These are phyloP conservation scores for Hypanus sabinus DNA, from an alignment of 2,113 vertebrate species.

Conservation along the genomic window DNA sequence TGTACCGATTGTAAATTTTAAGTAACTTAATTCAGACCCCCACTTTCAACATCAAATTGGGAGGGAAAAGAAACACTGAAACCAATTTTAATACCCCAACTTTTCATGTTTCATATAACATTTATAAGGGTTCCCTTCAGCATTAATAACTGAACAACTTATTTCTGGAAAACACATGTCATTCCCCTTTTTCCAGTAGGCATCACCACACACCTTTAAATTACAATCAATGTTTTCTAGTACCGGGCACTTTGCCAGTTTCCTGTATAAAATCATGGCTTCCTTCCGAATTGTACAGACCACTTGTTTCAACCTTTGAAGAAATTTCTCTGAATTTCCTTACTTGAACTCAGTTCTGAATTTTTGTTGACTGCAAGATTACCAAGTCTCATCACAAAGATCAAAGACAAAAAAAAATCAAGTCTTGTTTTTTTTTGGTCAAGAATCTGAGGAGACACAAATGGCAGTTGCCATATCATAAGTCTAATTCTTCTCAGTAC, in stretches of 20 bases:
- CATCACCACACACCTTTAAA: not conserved
- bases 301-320: not conserved
- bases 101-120: not conserved
- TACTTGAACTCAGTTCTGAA: not conserved
- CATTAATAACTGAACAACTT: not conserved
- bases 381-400: not conserved
- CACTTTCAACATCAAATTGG: not conserved
- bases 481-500: not conserved
- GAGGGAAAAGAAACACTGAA: not conserved
- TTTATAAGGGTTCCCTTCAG: not conserved
- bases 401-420: not conserved
- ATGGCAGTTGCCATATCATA: not conserved
- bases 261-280: not conserved
- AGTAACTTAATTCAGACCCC: not conserved
- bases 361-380: not conserved
- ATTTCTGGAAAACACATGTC: not conserved
- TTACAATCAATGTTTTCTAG: not conserved
- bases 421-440: not conserved
- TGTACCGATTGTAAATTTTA: not conserved
- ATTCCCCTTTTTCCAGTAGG: not conserved
- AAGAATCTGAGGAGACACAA: not conserved
- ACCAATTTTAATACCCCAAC: not conserved
- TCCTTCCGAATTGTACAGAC: not conserved
- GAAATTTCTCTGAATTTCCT: not conserved
- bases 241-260: not conserved